A percentile compares a stretch with the other conserved stretches of the same genome.
These are phyloP conservation scores for Apodemia mormo DNA, from an alignment of 2,888 invertebrate genomes.

Conservation along the genomic window DNA sequence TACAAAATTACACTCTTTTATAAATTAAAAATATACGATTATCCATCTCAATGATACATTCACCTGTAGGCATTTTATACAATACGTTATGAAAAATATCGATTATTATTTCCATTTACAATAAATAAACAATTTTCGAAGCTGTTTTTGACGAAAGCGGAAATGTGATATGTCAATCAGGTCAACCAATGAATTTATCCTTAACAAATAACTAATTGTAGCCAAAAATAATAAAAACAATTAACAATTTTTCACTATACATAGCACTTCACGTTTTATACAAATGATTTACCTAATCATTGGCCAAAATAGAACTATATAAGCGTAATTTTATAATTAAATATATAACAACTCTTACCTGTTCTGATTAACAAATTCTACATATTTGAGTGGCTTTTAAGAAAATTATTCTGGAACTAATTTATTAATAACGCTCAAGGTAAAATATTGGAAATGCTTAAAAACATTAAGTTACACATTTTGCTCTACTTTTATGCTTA, in stretches of 20 bases:
- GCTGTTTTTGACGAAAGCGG: background rate
- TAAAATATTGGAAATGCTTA: too few species aligned
- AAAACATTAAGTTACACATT: too few species aligned
- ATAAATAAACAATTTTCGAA: background rate
- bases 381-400: too few species aligned
- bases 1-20: conserved; percentile 63
- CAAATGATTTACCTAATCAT: conserved; percentile 18
- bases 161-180: conserved; percentile 53
- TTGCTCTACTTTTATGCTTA: too few species aligned
- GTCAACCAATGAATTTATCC: conserved; percentile 34
- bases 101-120: conserved; percentile 17
- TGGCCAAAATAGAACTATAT: conserved; percentile 16
- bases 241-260: conserved; percentile 20
- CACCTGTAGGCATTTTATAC: conserved; percentile 43
- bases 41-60: conserved; percentile 45
- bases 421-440: too few species aligned
- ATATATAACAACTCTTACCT: too few species aligned
- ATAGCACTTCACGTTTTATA: conserved; percentile 24
- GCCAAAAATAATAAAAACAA: background rate
- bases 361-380: too few species aligned
- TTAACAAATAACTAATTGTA: background rate
- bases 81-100: conserved; percentile 33
- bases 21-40: conserved; percentile 48
- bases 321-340: background rate
- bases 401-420: too few species aligned